Percentiles rank a stretch among this genome's conserved stretches.
phyloP scores from a whole-genome alignment of 1,140 invertebrate species.

The Psix sp. region DNA sequence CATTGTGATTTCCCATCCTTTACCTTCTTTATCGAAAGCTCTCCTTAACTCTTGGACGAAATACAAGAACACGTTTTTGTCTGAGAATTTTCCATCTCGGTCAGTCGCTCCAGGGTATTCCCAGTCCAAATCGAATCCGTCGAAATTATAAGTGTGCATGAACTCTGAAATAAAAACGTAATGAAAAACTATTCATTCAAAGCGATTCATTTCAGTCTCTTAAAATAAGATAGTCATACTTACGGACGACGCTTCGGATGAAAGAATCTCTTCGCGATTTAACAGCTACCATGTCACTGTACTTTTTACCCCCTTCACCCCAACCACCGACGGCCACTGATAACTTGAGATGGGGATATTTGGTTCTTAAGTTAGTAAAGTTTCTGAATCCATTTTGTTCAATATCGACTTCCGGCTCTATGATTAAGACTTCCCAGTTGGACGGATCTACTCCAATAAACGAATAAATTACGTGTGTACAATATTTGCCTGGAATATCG shows the following conservation, averaged over 20 bases:
- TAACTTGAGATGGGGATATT: conserved; percentile 86
- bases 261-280: conserved; percentile 84
- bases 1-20: conserved; percentile 91
- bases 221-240: conserved; percentile 62
- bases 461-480: conserved; percentile 93
- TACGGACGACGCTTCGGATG: conserved; percentile 85
- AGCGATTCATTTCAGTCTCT: neutral
- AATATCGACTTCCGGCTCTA: conserved; percentile 89
- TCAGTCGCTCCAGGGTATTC: conserved; percentile 91
- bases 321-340: conserved; percentile 90
- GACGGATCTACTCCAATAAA: conserved; percentile 90
- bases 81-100: conserved; percentile 87
- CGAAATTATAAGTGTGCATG: conserved; percentile 86
- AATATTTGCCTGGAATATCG: conserved; percentile 88
- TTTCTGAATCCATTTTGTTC: conserved; percentile 88
- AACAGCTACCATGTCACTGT: conserved; percentile 86
- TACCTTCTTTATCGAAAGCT: conserved; percentile 85
- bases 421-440: conserved; percentile 85
- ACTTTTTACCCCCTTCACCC: conserved; percentile 91
- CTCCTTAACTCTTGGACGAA: conserved; percentile 88
- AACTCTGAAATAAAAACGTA: conserved; percentile 77
- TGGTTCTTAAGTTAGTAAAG: conserved; percentile 85
- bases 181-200: neutral
- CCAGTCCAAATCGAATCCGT: conserved; percentile 91
- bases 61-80: conserved; percentile 90